Conservation (phyloP, 2,797 vertebrate species). For the Ciconia nigra region DNA sequence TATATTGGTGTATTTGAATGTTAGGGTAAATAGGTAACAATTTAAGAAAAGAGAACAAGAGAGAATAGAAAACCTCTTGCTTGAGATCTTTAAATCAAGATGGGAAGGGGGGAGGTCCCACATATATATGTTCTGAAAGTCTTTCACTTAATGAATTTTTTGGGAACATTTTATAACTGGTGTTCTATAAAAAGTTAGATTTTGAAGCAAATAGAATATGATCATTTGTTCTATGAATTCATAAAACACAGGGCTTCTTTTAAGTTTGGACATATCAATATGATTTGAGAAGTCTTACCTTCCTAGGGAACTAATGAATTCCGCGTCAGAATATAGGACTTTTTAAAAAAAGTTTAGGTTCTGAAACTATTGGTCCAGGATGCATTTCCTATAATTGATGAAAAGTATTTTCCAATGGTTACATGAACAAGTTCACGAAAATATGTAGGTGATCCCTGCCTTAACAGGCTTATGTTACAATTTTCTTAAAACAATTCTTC, state of each 20-base stretch:
- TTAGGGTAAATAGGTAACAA: background rate
- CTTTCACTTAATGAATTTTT: background rate
- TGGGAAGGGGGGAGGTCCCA: background rate
- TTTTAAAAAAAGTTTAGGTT: too few relatives aligned
- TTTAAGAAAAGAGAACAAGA: background rate
- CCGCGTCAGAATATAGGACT: background rate
- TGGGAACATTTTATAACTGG: background rate
- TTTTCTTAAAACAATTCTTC: background rate
- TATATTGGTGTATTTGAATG: background rate
- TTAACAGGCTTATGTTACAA: background rate
- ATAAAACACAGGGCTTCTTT: background rate
- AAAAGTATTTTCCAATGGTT: background rate
- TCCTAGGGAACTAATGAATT: background rate
- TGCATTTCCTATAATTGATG: background rate
- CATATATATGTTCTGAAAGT: background rate
- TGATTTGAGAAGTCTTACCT: background rate
- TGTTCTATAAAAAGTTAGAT: background rate
- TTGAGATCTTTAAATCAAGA: background rate
- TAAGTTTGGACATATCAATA: background rate
- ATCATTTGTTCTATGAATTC: background rate
- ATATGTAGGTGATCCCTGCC: background rate
- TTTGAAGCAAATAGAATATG: background rate
- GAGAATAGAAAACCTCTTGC: background rate
- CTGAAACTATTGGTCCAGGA: background rate
- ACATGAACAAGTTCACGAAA: background rate